Conservation (phyloP, 1,140 invertebrate genomes). For the Lepidurus apus region DNA sequence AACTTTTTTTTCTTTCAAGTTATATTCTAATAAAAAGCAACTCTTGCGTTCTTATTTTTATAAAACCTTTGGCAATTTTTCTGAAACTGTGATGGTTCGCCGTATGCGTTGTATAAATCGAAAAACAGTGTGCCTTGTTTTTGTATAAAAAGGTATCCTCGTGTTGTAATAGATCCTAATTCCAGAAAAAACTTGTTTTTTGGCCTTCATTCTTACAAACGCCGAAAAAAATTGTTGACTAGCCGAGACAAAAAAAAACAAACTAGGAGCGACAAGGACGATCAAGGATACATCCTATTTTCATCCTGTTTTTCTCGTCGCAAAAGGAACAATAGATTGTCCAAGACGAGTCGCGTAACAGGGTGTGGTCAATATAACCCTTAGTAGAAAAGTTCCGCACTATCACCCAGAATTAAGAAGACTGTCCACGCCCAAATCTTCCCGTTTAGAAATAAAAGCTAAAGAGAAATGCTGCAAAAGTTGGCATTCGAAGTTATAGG, state of each 20-base stretch:
- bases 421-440: background rate
- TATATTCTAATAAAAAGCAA: background rate
- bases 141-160: constrained; percentile 3
- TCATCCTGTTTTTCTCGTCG: background rate
- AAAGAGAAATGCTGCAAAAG: too few relatives aligned
- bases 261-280: background rate
- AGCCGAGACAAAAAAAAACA: background rate
- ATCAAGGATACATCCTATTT: background rate
- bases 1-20: background rate
- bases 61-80: background rate
- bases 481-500: too few relatives aligned
- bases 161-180: constrained; percentile 22
- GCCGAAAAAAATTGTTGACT: background rate
- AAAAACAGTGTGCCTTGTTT: constrained; percentile 15
- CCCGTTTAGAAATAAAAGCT: too few relatives aligned
- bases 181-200: background rate
- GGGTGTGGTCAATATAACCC: background rate
- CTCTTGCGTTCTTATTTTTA: background rate
- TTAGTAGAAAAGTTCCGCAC: background rate
- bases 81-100: background rate
- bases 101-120: constrained; percentile 18
- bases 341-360: background rate
- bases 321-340: background rate
- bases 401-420: background rate
- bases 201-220: background rate